Conservation (phyloP, 2,113 vertebrate genomes). For the Leptobrachium ailaonicum region DNA sequence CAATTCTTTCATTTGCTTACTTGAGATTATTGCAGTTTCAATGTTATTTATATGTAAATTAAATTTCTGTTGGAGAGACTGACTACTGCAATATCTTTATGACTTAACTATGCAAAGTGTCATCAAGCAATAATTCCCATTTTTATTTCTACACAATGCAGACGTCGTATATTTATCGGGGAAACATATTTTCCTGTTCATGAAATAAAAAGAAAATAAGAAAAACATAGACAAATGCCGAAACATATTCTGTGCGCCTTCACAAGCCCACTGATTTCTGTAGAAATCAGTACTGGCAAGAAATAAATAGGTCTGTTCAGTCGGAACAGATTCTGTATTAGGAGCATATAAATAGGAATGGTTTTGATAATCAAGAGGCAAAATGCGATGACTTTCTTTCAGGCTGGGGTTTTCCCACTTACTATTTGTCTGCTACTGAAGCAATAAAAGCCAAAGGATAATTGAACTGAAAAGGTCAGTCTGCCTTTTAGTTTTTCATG, state of each 20-base stretch:
- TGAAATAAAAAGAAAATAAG: neutral
- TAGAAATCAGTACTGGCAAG: neutral
- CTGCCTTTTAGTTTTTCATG: neutral
- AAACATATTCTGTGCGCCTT: neutral
- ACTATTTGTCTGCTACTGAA: neutral
- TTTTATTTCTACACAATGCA: conserved; percentile 24
- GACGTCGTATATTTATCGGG: conserved; percentile 22
- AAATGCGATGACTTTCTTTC: neutral
- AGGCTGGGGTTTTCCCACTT: neutral
- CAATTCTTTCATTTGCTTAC: conserved; percentile 17
- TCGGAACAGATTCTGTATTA: neutral
- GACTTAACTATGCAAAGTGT: conserved; percentile 21
- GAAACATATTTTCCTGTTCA: conserved; percentile 6
- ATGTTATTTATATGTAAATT: conserved; percentile 46
- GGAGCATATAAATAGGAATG: neutral
- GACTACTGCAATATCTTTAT: conserved; percentile 20
- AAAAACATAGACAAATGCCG: neutral
- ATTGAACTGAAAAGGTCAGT: neutral
- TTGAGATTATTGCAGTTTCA: conserved; percentile 22
- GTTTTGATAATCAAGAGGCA: neutral
- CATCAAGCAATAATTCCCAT: conserved; percentile 35
- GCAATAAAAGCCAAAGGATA: neutral
- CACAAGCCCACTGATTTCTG: neutral
- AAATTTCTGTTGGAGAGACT: conserved; percentile 32
- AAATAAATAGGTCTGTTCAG: conserved; percentile 6